Evolutionary conservation across 1,140 invertebrate genomes (phyloP), one percentile per base, ranked within the genome.

Genomic region (Holcopasites calliopsidis): DNA sequence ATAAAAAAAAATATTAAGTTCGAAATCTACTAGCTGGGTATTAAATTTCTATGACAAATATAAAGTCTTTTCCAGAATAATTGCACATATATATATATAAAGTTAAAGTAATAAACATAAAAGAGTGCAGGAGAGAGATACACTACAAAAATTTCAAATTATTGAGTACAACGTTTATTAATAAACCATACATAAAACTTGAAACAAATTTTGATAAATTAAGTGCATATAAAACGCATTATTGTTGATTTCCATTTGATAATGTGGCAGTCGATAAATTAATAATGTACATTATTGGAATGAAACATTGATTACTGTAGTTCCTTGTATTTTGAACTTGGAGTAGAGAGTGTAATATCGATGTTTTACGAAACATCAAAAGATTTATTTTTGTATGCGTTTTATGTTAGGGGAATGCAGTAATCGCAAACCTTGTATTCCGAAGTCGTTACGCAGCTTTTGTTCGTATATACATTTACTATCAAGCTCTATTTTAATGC

Each of bases 401-500:
- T 28, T 61, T 60, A 55, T 3, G 7, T 49, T 10, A 33, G 33
- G 21, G 54, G 11, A 31, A 38, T 57, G 21, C 11, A 26, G 16
- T 38, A 38, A 66, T 52, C 44, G n/a, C 44, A 6, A 28, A 69
- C 4, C 44, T 6, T 57, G 2, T 57, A 57, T 23, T 57, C 54
- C 54, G 13, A 54, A 35, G 33, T 66, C 23, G 7, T 54, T 66
- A 66, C 21, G 31, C 31, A 66, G 38, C 31, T 38, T 66, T 66
- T 44, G 18, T 69, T 69, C 44, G 44, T 26, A 31, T 55, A 2
- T 44, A 33, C 69, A 26, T 55, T 55, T 55, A 1, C 0, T 60
- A 73, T 40, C 66, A 84, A 75, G 77, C 74, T 73, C 81, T 84
- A 82, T 84, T 84, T 83, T n/a, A 80, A 83, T 84, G 72, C 78